Base-by-base conservation (phyloP, 2,113 vertebrate genomes). In the Numida meleagris region DNA sequence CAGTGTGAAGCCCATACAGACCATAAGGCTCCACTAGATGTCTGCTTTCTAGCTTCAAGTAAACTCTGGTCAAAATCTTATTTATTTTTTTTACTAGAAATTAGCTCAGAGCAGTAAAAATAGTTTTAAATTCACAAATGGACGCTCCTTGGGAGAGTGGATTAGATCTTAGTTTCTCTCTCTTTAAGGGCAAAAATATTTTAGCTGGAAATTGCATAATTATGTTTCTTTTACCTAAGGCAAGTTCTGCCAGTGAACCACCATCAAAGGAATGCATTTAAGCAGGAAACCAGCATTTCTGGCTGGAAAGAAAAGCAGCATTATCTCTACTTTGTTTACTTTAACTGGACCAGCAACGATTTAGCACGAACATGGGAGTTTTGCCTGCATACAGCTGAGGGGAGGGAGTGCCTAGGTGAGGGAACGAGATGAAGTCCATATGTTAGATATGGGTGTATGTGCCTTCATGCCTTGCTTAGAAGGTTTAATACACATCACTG, bases 271-370 rank as follows among this genome's bases (percentile, higher is more conserved):
- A 90, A 93, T 86, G 75, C 57, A 81, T 97, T 97, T 97, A 93
- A 94, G 58, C 68, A 94, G 88, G 93, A 97, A 97, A 91, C 82
- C 86, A 86, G 68, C 77, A 94, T 96, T 97, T 96, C 94, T 97
- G 85, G 89, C 75, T 96, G 93, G 76, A 93, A 96, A 96, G 92
- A 93, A 97, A 97, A 97, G 85, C 93, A 83, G 33, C 18, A 89
- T 95, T 96, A 94, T 97, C 92, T 95, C 42, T 70, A 50, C 87
- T 86, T 65, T 86, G 66, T 95, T 96, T 96, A 74, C 75, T 92
- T 96, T 94, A 62, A 82, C 74, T 90, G 90, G 70, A 94, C 34
- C 24, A 66, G 85, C 75, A 91, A 21, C 3, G 21, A 38, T 91
- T 94, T 95, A 95, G 78, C 82, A 93, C 0, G 10, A 95, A 88